Evolutionary conservation across 2,797 vertebrate species (phyloP).

Genomic region (Podarcis lilfordi): DNA sequence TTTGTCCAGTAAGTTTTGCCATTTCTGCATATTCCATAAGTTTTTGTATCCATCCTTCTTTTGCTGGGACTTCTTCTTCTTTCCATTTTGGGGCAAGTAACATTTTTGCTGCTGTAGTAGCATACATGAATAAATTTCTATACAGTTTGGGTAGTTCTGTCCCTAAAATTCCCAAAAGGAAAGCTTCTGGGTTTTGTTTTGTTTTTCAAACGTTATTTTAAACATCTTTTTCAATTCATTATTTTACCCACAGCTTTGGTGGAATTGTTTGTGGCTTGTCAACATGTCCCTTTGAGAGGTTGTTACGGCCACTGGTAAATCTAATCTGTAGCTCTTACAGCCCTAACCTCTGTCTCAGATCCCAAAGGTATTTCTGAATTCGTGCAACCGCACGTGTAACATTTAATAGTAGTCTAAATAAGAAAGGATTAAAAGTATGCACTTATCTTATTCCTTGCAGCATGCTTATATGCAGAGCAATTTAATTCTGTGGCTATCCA

Average conservation of each 20-base stretch:
- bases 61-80: too few relatives aligned
- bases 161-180: too few relatives aligned
- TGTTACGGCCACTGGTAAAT: background rate
- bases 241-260: background rate
- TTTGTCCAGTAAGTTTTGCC: too few relatives aligned
- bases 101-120: too few relatives aligned
- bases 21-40: too few relatives aligned
- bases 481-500: conserved; percentile 20
- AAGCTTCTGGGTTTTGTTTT: too few relatives aligned
- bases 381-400: background rate
- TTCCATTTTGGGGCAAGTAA: too few relatives aligned
- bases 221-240: too few relatives aligned
- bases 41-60: too few relatives aligned
- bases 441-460: background rate
- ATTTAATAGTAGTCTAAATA: background rate
- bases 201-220: too few relatives aligned
- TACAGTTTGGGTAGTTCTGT: too few relatives aligned
- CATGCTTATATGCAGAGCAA: conserved; percentile 12
- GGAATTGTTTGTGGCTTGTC: background rate
- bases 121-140: too few relatives aligned
- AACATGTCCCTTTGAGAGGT: background rate
- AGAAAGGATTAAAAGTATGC: background rate
- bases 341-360: background rate
- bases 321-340: background rate
- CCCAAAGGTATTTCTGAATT: background rate